Evolutionary conservation across 2,888 invertebrate species (phyloP).

Genomic region (Odontothrips loti): DNA sequence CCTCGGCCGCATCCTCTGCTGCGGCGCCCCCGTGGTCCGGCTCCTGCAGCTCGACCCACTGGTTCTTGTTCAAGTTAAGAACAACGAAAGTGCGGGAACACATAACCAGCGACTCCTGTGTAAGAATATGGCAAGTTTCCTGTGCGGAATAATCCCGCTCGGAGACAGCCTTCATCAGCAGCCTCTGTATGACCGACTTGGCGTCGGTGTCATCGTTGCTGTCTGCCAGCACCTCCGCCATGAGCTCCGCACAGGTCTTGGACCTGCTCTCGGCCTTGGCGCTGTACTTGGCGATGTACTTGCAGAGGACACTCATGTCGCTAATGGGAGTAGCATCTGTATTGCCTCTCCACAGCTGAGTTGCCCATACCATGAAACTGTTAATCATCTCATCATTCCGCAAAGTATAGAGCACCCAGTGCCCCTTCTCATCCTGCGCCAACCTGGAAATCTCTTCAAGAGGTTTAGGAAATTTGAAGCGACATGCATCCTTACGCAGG

Average conservation of each 20-base stretch:
- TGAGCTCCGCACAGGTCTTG: neutral
- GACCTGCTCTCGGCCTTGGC: slow-evolving; percentile 32
- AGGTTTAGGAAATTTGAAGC: slow-evolving; percentile 33
- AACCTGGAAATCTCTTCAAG: neutral
- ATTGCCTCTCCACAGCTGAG: slow-evolving; percentile 34
- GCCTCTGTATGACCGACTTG: slow-evolving; percentile 31
- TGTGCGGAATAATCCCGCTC: slow-evolving; percentile 35
- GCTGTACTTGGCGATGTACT: too few relatives aligned
- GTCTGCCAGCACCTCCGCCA: neutral
- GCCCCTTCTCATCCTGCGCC: neutral
- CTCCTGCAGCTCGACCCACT: neutral
- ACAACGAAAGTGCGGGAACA: neutral
- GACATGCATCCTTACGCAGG: slow-evolving; percentile 32
- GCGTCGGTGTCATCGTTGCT: slow-evolving; percentile 6
- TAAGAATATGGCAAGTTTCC: slow-evolving; percentile 32
- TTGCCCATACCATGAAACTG: slow-evolving; percentile 29
- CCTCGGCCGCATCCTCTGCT: neutral
- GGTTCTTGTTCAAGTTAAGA: neutral
- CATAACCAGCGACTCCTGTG: slow-evolving; percentile 20
- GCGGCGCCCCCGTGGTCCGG: too few relatives aligned
- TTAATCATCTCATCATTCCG: slow-evolving; percentile 33
- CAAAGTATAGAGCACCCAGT: neutral
- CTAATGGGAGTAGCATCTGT: slow-evolving; percentile 31
- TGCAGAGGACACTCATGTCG: slow-evolving; percentile 11
- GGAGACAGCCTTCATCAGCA: slow-evolving; percentile 32